phyloP scores from a whole-genome alignment of 2,797 vertebrate genomes.

The Rhynchonycteris naso region DNA sequence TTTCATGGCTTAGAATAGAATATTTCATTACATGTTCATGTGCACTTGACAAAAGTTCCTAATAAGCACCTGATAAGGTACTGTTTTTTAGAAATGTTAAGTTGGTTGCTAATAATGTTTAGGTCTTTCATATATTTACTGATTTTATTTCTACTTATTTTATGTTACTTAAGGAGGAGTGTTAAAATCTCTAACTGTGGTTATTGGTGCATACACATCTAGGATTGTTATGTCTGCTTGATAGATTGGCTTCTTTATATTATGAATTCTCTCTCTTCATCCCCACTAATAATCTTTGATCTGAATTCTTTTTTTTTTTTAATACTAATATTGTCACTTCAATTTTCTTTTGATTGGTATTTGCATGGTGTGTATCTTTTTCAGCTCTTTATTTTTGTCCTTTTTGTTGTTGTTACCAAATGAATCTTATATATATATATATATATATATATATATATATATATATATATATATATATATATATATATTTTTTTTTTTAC shows the following conservation, averaged over 20 bases:
- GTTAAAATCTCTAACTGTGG: neutral
- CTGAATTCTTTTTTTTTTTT: neutral
- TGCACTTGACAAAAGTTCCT: neutral
- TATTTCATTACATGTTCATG: neutral
- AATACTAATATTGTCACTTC: neutral
- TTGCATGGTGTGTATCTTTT: neutral
- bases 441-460: neutral
- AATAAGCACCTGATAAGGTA: neutral
- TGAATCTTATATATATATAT: neutral
- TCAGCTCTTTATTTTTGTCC: neutral
- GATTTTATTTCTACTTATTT: neutral
- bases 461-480: neutral
- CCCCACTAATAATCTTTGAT: neutral
- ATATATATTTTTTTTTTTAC: no score
- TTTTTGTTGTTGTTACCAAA: neutral
- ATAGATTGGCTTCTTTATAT: neutral
- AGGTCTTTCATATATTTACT: neutral
- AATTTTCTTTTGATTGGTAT: neutral
- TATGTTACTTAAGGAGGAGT: neutral
- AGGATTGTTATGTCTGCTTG: neutral
- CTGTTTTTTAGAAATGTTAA: neutral
- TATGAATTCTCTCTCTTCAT: neutral
- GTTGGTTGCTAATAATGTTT: neutral
- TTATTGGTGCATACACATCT: neutral
- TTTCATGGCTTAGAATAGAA: neutral